Evolutionary conservation across 2,797 vertebrate species (phyloP), one percentile per base, ranked within the genome.

Genomic region (Menidia menidia): DNA sequence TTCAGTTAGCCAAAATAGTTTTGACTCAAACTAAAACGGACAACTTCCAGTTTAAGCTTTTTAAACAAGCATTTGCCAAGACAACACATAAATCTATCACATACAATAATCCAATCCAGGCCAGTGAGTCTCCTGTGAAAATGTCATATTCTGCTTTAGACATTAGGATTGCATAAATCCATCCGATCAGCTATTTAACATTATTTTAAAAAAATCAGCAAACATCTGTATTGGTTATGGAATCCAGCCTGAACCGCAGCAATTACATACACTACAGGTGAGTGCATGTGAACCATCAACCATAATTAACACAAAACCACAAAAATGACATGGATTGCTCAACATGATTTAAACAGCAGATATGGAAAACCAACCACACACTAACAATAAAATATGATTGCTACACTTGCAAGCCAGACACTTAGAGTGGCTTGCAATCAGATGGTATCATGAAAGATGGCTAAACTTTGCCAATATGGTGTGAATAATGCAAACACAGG

Each of bases 401-500:
- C 47, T 64, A 32, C 7, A 54, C 59, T 80, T 70, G 42, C 61
- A 74, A 85, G 79, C 55, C 73, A 66, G 19, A 3, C 3, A 58
- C 68, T 72, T 63, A 78, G 63, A 89, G 58, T 68, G 44, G 71
- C 73, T 74, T 80, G 51, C 59, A 76, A 60, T 19, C 8, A 30
- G 30, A 60, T 74, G 74, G 82, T 50, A 60, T 73, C 59, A 84
- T 60, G 65, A 77, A 50, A 55, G 47, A 83, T 75, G 70, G 77
- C 48, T 67, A 53, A 60, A 68, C 65, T 62, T 31, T 78, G 69
- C 69, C 82, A 78, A 13, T 44, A 67, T 75, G 66, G 61, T 74
- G 76, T 68, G 70, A 87, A 77, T 71, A 80, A 63, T 57, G 6
- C 13, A 60, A 85, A 76, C 79, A 67, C 73, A 83, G 83, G 68